Evolutionary conservation across 1,140 invertebrate genomes (phyloP).

Genomic region (Ditylenchus dipsaci): DNA sequence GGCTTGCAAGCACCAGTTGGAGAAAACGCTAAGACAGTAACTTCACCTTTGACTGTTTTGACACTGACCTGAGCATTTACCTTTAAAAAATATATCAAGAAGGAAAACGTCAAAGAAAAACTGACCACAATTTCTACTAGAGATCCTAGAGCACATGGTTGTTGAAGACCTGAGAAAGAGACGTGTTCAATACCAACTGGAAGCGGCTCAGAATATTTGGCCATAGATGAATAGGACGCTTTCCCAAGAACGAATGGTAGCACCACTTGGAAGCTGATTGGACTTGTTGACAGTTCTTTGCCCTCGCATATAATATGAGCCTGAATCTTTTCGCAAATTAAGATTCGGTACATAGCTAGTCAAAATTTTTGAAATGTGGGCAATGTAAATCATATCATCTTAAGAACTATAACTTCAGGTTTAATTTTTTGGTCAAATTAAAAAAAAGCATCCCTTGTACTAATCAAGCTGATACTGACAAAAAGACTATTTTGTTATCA

Average conservation of each 20-base stretch:
- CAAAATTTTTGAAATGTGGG: too few relatives aligned
- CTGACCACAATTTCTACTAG: conserved; percentile 84
- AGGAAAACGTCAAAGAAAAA: not conserved
- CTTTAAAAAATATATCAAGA: not conserved
- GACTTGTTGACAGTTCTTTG: not conserved
- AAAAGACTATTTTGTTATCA: too few relatives aligned
- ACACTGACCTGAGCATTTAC: not conserved
- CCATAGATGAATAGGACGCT: not conserved
- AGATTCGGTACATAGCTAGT: too few relatives aligned
- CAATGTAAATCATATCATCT: too few relatives aligned
- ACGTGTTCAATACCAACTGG: conserved; percentile 63
- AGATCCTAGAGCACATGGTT: conserved; percentile 84
- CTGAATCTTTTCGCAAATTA: too few relatives aligned
- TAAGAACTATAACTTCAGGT: too few relatives aligned
- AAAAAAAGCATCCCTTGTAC: too few relatives aligned
- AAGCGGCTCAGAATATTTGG: conserved; percentile 3
- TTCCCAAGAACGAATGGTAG: not conserved
- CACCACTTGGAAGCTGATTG: not conserved
- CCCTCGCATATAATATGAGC: not conserved
- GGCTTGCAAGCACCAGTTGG: not conserved
- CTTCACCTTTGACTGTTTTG: not conserved
- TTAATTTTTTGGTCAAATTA: too few relatives aligned
- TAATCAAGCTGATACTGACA: too few relatives aligned
- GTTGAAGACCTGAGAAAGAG: conserved; percentile 73
- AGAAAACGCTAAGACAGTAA: not conserved